Percentiles rank a stretch among this genome's conserved stretches.
phyloP scores from a whole-genome alignment of 2,113 vertebrate species.

The Semnopithecus entellus region DNA sequence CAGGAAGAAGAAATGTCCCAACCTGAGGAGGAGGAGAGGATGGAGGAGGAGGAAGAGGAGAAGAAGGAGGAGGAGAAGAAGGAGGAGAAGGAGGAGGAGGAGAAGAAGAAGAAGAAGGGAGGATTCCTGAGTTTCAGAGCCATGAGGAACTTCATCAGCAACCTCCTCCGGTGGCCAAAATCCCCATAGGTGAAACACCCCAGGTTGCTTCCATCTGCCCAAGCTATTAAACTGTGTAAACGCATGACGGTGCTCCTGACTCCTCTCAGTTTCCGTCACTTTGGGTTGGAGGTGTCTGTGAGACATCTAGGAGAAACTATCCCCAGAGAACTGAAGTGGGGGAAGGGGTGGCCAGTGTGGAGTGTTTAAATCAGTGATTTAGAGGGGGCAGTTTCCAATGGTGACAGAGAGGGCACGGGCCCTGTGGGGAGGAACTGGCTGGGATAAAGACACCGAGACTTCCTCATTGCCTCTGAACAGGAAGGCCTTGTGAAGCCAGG shows the following conservation, averaged over 20 bases:
- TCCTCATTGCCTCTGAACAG: neutral
- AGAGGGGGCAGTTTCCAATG: accelerated
- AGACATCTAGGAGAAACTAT: neutral
- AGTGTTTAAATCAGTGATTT: neutral
- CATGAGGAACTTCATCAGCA: too few species aligned
- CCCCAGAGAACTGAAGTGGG: neutral
- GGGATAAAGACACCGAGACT: neutral
- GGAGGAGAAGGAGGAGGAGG: too few species aligned
- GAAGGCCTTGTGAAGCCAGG: neutral
- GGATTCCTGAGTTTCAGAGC: too few species aligned
- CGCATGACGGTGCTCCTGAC: neutral
- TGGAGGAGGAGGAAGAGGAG: too few species aligned
- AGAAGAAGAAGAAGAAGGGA: too few species aligned
- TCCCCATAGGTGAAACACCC: accelerated
- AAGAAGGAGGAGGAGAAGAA: too few species aligned
- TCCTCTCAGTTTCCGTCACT: neutral
- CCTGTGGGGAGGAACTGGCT: neutral
- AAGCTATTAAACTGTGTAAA: neutral
- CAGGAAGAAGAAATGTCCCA: too few species aligned
- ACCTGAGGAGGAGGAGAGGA: too few species aligned
- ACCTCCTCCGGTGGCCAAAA: neutral
- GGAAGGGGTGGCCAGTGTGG: neutral
- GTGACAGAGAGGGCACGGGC: accelerated
- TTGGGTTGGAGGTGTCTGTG: neutral
- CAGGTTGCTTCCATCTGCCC: too few species aligned